phyloP scores from a whole-genome alignment of 2,113 vertebrate genomes.

The Bos javanicus region DNA sequence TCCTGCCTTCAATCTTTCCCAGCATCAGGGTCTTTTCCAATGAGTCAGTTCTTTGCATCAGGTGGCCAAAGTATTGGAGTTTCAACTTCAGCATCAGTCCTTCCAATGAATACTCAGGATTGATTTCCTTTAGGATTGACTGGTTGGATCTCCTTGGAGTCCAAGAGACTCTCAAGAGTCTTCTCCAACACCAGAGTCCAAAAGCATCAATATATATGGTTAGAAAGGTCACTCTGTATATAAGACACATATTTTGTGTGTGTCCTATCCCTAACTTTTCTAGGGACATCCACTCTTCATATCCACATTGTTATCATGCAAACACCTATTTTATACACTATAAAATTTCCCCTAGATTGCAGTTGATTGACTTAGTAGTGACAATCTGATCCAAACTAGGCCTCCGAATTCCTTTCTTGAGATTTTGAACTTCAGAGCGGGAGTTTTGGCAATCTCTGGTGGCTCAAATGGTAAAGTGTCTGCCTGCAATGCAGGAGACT shows the following conservation, averaged over 20 bases:
- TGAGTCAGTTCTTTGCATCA: neutral
- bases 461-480: accelerated
- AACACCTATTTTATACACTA: neutral
- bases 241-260: neutral
- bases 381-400: neutral
- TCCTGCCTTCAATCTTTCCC: neutral
- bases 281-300: neutral
- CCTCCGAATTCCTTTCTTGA: neutral
- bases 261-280: neutral
- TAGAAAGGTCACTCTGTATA: neutral
- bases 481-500: neutral
- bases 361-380: neutral
- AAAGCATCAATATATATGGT: neutral
- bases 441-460: neutral
- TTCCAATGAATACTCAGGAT: neutral
- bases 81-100: neutral
- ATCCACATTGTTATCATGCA: neutral
- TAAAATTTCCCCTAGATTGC: neutral
- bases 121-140: neutral
- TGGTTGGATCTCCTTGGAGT: neutral
- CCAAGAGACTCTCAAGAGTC: neutral
- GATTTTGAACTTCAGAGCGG: neutral
- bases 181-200: neutral
- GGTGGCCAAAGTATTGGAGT: neutral
- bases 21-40: neutral